Conservation (phyloP, 2,797 vertebrate species). For the Vespertilio murinus region DNA sequence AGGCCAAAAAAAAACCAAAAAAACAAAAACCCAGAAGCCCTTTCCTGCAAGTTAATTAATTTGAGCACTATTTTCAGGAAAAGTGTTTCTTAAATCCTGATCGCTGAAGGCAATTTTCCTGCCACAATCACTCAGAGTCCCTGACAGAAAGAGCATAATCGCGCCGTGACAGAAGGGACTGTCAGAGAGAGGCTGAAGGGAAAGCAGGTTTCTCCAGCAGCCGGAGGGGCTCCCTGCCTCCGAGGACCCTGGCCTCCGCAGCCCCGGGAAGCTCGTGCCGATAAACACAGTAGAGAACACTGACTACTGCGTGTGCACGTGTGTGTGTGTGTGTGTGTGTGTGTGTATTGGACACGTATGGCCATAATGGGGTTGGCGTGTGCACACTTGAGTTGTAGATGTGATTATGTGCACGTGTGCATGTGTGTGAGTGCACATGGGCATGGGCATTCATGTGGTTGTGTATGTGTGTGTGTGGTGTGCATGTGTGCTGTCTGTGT, state of each 20-base stretch:
- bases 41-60: slow-evolving; percentile 85
- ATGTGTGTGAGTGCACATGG: not conserved
- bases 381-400: not conserved
- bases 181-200: slow-evolving; percentile 61
- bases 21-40: slow-evolving; percentile 61
- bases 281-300: not conserved
- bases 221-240: slow-evolving; percentile 47
- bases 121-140: slow-evolving; percentile 77
- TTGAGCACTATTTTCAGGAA: slow-evolving; percentile 82
- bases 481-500: no score
- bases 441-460: no score
- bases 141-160: slow-evolving; percentile 83
- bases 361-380: not conserved
- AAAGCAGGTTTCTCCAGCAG: slow-evolving; percentile 77
- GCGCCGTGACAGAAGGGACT: slow-evolving; percentile 78
- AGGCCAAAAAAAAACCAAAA: no score
- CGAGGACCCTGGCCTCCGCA: not conserved
- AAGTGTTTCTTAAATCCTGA: slow-evolving; percentile 80
- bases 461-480: not conserved
- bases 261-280: not conserved
- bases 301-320: not conserved
- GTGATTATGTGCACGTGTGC: not conserved
- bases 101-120: slow-evolving; percentile 84
- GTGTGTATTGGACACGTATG: not conserved
- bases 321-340: not conserved